Conservation (phyloP, 2,797 vertebrate species). For the Dryobates pubescens region DNA sequence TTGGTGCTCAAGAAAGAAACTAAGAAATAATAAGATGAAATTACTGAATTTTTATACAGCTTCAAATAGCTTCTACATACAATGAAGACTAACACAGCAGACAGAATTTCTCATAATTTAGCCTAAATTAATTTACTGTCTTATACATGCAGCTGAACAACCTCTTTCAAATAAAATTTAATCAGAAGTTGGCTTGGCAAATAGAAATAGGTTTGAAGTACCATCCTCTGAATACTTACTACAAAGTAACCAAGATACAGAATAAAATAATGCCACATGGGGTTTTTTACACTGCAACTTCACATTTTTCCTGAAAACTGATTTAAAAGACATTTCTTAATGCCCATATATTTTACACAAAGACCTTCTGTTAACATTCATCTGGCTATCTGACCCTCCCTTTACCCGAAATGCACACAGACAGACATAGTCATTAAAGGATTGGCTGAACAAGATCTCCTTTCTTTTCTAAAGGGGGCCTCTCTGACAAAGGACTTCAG, state of each 20-base stretch:
- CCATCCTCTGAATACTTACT: neutral
- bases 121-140: neutral
- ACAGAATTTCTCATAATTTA: neutral
- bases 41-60: neutral
- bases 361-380: conserved; percentile 44
- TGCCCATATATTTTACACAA: conserved; percentile 20
- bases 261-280: neutral
- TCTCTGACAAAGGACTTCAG: neutral
- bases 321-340: neutral
- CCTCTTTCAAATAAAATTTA: neutral
- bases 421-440: conserved; percentile 50
- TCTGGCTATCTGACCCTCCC: neutral
- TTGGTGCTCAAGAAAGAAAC: neutral
- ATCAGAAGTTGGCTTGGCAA: neutral
- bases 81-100: neutral
- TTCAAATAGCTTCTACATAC: neutral
- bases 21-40: neutral
- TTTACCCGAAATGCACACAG: neutral
- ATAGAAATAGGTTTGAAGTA: neutral
- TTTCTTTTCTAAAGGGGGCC: conserved; percentile 41
- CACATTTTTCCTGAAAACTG: neutral
- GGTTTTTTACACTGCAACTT: neutral
- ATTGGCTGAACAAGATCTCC: conserved; percentile 50
- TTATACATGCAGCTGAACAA: neutral
- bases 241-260: neutral